These are phyloP conservation scores for Sphaerophoria taeniata DNA, from an alignment of 2,888 invertebrate genomes.

Conservation along the genomic window DNA sequence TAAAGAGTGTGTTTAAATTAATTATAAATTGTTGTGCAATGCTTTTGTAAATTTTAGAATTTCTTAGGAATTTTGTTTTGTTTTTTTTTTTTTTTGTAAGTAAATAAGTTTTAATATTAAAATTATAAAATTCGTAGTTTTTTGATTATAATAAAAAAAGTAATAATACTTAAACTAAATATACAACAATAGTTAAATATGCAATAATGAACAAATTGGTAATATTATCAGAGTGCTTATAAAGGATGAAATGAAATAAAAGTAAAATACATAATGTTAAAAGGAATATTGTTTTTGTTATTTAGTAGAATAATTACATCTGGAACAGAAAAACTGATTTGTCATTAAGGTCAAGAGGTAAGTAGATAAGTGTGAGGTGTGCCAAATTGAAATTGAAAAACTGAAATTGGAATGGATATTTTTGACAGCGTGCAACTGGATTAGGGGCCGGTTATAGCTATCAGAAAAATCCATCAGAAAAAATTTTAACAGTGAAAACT, in stretches of 20 bases:
- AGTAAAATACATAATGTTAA: conserved; percentile 59
- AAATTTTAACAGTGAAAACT: too few species aligned
- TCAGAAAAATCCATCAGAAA: too few species aligned
- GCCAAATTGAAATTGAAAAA: too few species aligned
- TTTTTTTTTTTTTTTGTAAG: conserved; percentile 36
- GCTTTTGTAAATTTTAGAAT: conserved; percentile 51
- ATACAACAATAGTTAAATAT: conserved; percentile 60
- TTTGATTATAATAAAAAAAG: conserved; percentile 16
- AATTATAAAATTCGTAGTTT: conserved; percentile 48
- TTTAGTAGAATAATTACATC: too few species aligned
- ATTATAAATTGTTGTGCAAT: conserved; percentile 49
- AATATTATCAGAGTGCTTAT: conserved; percentile 59
- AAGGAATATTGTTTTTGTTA: conserved; percentile 4
- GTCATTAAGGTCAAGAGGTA: too few species aligned
- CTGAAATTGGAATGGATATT: too few species aligned
- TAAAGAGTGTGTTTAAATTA: conserved; percentile 29
- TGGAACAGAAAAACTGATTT: too few species aligned
- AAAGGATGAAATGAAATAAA: conserved; percentile 55
- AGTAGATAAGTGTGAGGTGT: too few species aligned
- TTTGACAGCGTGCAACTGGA: too few species aligned
- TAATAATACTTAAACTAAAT: conserved; percentile 10
- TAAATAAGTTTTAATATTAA: conserved; percentile 30
- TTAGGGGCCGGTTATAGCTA: too few species aligned
- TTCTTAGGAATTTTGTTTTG: conserved; percentile 20
- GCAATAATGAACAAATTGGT: conserved; percentile 40